Evolutionary conservation across 2,888 invertebrate species (phyloP).

Genomic region (Nomada goodeniana): DNA sequence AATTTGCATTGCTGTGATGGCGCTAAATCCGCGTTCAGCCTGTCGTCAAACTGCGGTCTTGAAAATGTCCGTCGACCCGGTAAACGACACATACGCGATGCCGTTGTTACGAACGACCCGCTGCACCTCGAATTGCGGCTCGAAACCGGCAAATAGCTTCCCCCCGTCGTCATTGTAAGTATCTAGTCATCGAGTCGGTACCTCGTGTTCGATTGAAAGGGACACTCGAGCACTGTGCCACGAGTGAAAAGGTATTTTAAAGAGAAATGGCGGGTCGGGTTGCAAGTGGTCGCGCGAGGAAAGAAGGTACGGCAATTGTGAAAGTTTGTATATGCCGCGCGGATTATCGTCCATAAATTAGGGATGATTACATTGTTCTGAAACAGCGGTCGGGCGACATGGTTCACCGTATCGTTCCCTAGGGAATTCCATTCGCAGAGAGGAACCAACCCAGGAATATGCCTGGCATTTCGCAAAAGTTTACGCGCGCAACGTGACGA

Average conservation of each 20-base stretch:
- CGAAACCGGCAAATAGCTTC: too few relatives aligned
- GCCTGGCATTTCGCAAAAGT: conserved; percentile 29
- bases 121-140: not conserved
- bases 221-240: too few relatives aligned
- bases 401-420: conserved; percentile 27
- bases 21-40: conserved; percentile 41
- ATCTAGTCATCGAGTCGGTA: too few relatives aligned
- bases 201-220: too few relatives aligned
- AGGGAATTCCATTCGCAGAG: conserved; percentile 42
- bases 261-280: conserved; percentile 2
- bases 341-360: conserved; percentile 74
- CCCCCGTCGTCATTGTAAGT: too few relatives aligned
- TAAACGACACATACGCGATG: not conserved
- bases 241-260: too few relatives aligned
- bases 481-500: conserved; percentile 2
- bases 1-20: conserved; percentile 46
- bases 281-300: not conserved
- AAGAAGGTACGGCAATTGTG: conserved; percentile 44
- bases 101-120: not conserved
- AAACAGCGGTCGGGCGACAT: conserved; percentile 35
- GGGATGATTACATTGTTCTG: conserved; percentile 73
- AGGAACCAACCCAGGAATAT: conserved; percentile 28
- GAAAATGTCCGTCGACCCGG: not conserved
- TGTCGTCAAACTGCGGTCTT: conserved; percentile 9
- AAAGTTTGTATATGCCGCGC: conserved; percentile 48